Base-by-base conservation (phyloP, 2,888 invertebrate genomes). In the Loripinus fragilis region DNA sequence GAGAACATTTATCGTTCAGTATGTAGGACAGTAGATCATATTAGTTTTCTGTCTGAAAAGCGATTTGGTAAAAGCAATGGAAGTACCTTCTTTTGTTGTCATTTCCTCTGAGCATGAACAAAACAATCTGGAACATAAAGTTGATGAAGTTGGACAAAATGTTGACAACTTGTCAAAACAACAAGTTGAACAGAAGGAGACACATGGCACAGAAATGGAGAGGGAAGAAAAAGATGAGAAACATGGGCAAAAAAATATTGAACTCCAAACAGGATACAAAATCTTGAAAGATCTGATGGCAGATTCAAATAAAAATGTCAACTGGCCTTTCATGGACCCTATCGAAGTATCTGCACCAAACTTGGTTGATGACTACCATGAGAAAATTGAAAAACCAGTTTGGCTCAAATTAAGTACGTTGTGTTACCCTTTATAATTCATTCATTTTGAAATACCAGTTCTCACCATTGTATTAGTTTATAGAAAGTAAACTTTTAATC, bases 331-430 rank as follows among this genome's bases (percentile, higher is more conserved):
- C 88, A 90, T 94, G 83, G 91, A 94, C 33, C 90, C 92, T 7
- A 93, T 94, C 17, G 94, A 94, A 80, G 82, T 87, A 30, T 80
- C 81, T 23, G 88, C 89, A n/a, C 90, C 91, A 45, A 91, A 92
- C 23, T 93, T 92, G 25, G 89, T 92, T 77, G 83, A 86, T 41
- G 93, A 94, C 81, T 95, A 94, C 87, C 92, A 93, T 86, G 92
- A 94, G 71, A 90, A 92, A 33, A 92, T 95, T 28, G 90, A 93
- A 48, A 90, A 93, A 64, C 94, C 94, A 8, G 93, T 95, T 90
- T 95, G 94, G 94, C 89, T 95, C 15, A 91, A 88, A 67, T 93
- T 94, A 90, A 94, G 94, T 94, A 87, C 91, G 94, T 91, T 17
- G 12, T 20, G 41, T 10, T n/a, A n/a, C n/a, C n/a, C n/a, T n/a